phyloP scores from a whole-genome alignment of 2,113 vertebrate genomes.

The Notarius quadriscutis region DNA sequence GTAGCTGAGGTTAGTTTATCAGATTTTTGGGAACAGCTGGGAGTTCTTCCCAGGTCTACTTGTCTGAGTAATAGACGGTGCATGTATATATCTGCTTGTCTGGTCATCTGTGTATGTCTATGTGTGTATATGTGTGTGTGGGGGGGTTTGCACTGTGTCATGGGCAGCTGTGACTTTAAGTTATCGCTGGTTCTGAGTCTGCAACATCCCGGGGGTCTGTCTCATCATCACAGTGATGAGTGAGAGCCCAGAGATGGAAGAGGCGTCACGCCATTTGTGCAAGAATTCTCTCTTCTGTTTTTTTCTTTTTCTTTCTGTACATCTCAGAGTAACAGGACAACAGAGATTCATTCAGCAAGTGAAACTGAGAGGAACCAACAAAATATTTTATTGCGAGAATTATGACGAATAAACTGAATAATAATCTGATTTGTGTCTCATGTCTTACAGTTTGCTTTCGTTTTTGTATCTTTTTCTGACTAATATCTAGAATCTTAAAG shows the following conservation, averaged over 20 bases:
- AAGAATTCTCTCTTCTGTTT: too few species aligned
- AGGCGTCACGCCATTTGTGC: background rate
- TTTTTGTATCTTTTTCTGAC: background rate
- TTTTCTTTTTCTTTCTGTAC: background rate
- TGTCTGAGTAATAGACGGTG: conserved; percentile 25
- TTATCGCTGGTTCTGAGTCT: background rate
- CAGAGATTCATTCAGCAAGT: background rate
- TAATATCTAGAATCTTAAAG: too few species aligned
- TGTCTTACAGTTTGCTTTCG: background rate
- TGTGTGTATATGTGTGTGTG: background rate
- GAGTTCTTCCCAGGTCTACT: background rate
- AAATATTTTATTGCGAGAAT: background rate
- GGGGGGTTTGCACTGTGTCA: background rate
- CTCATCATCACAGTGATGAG: background rate
- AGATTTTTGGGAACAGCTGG: conserved; percentile 27
- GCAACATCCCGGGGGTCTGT: background rate
- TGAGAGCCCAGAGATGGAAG: conserved; percentile 4
- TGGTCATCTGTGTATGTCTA: background rate
- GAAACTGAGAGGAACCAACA: background rate
- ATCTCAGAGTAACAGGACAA: background rate
- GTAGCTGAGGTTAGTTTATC: conserved; percentile 6
- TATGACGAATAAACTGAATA: background rate
- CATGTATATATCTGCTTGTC: conserved; percentile 4
- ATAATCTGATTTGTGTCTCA: background rate
- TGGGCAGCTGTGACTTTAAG: conserved; percentile 33